A percentile compares a stretch with the other conserved stretches of the same genome.
phyloP scores from a whole-genome alignment of 1,140 invertebrate genomes.

The Limonius californicus region DNA sequence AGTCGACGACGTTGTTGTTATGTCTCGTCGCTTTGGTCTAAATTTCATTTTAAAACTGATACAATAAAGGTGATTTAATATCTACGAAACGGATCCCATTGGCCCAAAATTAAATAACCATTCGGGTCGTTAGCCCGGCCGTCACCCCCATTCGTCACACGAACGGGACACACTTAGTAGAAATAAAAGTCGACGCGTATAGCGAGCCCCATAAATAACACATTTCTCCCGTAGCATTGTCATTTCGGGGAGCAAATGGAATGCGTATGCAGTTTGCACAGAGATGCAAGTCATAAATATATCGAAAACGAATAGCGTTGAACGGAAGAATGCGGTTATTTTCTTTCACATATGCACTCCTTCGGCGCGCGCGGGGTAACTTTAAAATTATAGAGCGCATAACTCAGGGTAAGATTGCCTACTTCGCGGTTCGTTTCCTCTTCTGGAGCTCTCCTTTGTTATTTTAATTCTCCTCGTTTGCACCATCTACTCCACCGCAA shows the following conservation, averaged over 20 bases:
- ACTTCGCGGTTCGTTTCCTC: constrained; percentile 37
- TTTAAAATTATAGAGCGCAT: constrained; percentile 30
- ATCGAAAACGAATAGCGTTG: constrained; percentile 27
- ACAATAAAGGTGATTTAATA: constrained; percentile 2
- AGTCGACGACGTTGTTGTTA: not conserved
- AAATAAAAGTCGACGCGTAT: constrained; percentile 32
- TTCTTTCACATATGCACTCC: constrained; percentile 31
- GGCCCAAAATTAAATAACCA: constrained; percentile 14
- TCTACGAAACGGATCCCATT: not conserved
- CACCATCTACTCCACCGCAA: not conserved
- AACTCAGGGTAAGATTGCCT: constrained; percentile 31
- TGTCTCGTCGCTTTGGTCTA: not conserved
- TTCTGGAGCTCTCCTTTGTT: constrained; percentile 31
- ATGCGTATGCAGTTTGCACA: constrained; percentile 36
- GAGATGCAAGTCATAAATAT: constrained; percentile 36
- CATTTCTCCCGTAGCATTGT: constrained; percentile 30
- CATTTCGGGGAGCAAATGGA: constrained; percentile 33
- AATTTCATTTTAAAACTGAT: not conserved
- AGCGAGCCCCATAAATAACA: constrained; percentile 33
- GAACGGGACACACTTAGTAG: constrained; percentile 30
- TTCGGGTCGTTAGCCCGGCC: not conserved
- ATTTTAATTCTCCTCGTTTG: constrained; percentile 34
- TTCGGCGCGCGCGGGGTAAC: constrained; percentile 13
- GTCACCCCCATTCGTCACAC: constrained; percentile 10
- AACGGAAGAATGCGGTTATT: constrained; percentile 34